These are phyloP conservation scores for Drosophila yooni DNA, from an alignment of 2,888 invertebrate species.

Conservation along the genomic window DNA sequence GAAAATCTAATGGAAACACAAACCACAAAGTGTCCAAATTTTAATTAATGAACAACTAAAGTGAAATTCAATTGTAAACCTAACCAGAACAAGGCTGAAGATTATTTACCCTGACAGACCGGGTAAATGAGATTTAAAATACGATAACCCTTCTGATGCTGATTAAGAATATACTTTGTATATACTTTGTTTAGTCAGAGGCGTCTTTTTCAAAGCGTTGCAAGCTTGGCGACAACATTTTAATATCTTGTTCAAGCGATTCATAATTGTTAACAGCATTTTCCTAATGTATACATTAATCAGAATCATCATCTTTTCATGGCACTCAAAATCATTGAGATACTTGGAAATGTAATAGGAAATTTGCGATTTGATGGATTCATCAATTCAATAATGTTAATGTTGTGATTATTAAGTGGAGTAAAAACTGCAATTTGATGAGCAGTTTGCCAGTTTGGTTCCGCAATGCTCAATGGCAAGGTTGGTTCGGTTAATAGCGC, in stretches of 20 bases:
- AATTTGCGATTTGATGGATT: constrained; percentile 25
- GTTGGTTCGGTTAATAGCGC: constrained; percentile 61
- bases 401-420: constrained; percentile 43
- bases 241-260: not conserved
- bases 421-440: constrained; percentile 29
- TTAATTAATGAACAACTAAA: not conserved
- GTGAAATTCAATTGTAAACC: not conserved
- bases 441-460: constrained; percentile 9
- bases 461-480: constrained; percentile 22
- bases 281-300: not conserved
- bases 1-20: not conserved
- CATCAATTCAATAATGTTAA: constrained; percentile 28
- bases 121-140: not conserved
- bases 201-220: not conserved
- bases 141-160: not conserved
- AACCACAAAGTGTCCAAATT: not conserved
- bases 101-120: not conserved
- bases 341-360: not conserved
- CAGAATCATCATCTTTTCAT: not conserved
- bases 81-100: not conserved
- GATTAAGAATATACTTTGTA: not conserved
- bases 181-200: not conserved
- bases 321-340: constrained; percentile 4
- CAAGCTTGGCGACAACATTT: not conserved
- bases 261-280: not conserved